Evolutionary conservation across 2,113 vertebrate species (phyloP).

Genomic region (Chaetorhynchus papuensis): DNA sequence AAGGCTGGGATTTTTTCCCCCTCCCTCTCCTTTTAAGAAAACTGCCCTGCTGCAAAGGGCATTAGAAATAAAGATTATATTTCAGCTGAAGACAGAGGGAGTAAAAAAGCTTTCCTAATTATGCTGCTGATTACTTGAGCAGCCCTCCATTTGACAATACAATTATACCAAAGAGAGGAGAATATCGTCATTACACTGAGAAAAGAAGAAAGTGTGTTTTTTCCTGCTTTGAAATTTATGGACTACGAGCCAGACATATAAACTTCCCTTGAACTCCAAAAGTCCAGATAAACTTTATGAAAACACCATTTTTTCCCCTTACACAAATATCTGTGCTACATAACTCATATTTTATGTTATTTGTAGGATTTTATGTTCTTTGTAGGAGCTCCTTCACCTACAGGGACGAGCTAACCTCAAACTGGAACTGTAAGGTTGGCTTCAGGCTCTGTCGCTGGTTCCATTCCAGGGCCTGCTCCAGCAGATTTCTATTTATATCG

Average conservation of each 20-base stretch:
- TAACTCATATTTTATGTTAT: not conserved
- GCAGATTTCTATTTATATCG: not conserved
- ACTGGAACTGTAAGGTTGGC: not conserved
- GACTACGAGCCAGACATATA: conserved; percentile 1
- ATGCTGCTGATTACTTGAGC: conserved; percentile 62
- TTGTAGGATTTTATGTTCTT: not conserved
- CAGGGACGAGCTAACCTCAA: not conserved
- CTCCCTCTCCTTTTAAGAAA: not conserved
- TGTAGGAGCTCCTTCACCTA: not conserved
- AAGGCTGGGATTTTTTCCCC: not conserved
- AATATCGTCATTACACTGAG: conserved; percentile 59
- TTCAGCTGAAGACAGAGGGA: conserved; percentile 32
- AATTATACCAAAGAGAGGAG: conserved; percentile 47
- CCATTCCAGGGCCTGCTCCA: not conserved
- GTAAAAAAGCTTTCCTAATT: conserved; percentile 66
- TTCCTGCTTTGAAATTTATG: not conserved
- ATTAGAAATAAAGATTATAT: conserved; percentile 46
- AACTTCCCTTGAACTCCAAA: conserved; percentile 10
- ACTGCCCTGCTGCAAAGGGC: conserved; percentile 34
- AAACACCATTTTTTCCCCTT: not conserved
- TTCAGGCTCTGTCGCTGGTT: not conserved
- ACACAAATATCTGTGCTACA: not conserved
- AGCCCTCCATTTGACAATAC: conserved; percentile 61
- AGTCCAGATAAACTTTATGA: conserved; percentile 17
- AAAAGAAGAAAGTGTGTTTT: not conserved